Evolutionary conservation across 2,888 invertebrate genomes (phyloP), one percentile per base, ranked within the genome.

Genomic region (Halictus quadricinctus): DNA sequence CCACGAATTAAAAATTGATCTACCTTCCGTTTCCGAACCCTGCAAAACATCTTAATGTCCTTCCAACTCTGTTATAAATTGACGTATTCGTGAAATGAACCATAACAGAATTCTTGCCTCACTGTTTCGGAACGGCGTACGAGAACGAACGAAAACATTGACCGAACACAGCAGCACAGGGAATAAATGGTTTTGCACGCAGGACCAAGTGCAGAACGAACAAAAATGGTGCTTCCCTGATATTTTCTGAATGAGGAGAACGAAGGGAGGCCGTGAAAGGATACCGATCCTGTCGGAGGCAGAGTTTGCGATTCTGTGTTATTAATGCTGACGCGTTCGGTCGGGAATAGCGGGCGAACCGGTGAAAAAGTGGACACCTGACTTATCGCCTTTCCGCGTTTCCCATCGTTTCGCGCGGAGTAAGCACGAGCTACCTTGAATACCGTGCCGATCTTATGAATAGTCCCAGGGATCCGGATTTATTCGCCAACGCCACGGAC

Each of bases 361-460:
- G 60, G 46, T 74, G 76, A 64, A 76, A 72, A 80, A 72, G 66
- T 54, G 66, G 64, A 41, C 80, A 29, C 80, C 66, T 72, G 80
- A 84, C 78, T 84, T 80, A 80, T 77, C 74, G 73, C 21, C 54
- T 6, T 36, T 12, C 66, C 80, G 18, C 79, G 73, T 73, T 54
- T 48, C 36, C 54, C 74, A 25, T 70, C 66, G 54, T 77, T 72
- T 75, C 66, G 0, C 70, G 43, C 50, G 73, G 29, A 54, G 76
- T 41, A 73, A 85, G 76, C 76, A 79, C 69, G n/a, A 54, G 54
- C 18, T 18, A 41, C 54, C 41, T 25, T 58, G 81, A 81, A 81
- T 66, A 76, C 50, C 76, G 76, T 29, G 10, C 50, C 72, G 58
- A 72, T 82, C 76, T 82, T 73, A 77, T 48, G 76, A 60, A 82